Percentiles rank a stretch among this genome's conserved stretches.
These are phyloP conservation scores for Lasioglossum zephyrum DNA, from an alignment of 2,888 invertebrate species.

Conservation along the genomic window DNA sequence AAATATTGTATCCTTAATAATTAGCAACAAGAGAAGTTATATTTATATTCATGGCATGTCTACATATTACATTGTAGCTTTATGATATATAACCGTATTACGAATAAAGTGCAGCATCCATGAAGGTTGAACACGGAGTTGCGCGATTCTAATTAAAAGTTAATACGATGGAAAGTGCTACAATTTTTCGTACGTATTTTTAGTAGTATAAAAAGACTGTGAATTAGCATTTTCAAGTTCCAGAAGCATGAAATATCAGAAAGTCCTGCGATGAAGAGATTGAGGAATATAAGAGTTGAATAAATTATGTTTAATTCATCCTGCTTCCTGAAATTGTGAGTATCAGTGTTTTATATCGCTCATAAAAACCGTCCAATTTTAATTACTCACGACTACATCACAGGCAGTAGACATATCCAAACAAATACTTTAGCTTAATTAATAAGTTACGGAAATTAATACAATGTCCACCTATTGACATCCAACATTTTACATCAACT, in stretches of 20 bases:
- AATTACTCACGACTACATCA: not conserved
- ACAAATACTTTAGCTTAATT: not conserved
- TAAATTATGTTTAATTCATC: not conserved
- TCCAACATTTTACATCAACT: not conserved
- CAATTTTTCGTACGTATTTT: not conserved
- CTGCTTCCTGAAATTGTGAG: not conserved
- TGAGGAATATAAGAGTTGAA: not conserved
- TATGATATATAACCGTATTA: not conserved
- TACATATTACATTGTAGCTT: not conserved
- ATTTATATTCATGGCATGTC: not conserved
- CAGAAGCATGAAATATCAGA: not conserved
- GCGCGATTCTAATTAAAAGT: not conserved
- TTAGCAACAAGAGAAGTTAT: not conserved
- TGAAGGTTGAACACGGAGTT: not conserved
- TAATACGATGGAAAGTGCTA: not conserved
- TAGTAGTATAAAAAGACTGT: not conserved
- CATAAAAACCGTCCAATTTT: not conserved
- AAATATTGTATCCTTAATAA: not conserved
- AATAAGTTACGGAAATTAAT: not conserved
- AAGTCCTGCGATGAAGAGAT: not conserved
- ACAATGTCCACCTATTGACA: not conserved
- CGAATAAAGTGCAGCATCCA: not conserved
- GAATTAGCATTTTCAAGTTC: not conserved
- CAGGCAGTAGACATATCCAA: not conserved
- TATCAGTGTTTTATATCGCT: not conserved